Evolutionary conservation across 1,140 invertebrate species (phyloP).

Genomic region (Plectrocnemia conspersa): DNA sequence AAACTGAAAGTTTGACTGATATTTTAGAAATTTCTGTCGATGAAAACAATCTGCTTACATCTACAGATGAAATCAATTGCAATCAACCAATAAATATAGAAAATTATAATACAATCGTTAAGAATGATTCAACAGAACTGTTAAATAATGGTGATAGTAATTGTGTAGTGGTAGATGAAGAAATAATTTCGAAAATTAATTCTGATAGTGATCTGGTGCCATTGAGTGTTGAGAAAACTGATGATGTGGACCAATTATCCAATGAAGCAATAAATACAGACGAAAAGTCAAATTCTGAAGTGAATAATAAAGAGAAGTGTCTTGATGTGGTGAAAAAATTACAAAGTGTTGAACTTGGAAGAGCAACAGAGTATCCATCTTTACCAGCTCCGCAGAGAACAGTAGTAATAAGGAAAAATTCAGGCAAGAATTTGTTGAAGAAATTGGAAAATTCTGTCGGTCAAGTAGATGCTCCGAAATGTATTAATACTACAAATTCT

Average conservation of each 20-base stretch:
- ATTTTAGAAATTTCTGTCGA: no score
- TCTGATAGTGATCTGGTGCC: neutral
- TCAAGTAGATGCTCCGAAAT: slow-evolving; percentile 11
- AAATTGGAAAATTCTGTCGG: slow-evolving; percentile 5
- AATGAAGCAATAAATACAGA: neutral
- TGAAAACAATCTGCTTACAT: no score
- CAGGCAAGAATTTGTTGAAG: slow-evolving; percentile 35
- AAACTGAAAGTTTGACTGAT: no score
- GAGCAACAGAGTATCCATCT: slow-evolving; percentile 49
- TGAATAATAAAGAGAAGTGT: neutral
- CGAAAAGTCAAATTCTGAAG: neutral
- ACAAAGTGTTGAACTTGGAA: slow-evolving; percentile 48
- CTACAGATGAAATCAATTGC: slow-evolving; percentile 40
- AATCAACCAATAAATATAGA: neutral
- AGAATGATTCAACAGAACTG: slow-evolving; percentile 1
- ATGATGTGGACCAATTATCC: neutral
- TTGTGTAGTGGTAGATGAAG: neutral
- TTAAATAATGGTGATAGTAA: no score
- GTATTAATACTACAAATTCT: slow-evolving; percentile 23
- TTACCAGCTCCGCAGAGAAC: slow-evolving; percentile 44
- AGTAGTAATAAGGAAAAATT: slow-evolving; percentile 40
- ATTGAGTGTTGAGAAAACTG: neutral
- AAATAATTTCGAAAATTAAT: neutral
- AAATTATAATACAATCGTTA: neutral
- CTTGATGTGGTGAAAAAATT: slow-evolving; percentile 30